Base-by-base conservation (phyloP, 92 coral and sea anemone species). In the Epizoanthus ramosus region DNA sequence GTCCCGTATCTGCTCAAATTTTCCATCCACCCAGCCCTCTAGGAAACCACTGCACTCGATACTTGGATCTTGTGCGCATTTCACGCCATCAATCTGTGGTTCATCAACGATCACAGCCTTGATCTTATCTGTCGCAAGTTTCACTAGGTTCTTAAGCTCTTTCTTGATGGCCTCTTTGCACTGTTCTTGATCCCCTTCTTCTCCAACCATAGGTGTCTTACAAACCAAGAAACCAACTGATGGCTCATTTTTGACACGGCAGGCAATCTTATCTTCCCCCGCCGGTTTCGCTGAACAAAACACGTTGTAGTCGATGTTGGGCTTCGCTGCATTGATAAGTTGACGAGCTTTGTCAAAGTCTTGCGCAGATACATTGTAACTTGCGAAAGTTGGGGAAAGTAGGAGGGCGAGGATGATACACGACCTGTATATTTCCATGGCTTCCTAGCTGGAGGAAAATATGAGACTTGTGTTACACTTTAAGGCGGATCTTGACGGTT, bases 151-250 rank as follows among this genome's bases (percentile, higher is more conserved):
- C 21, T 39, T 3, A 35, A 88, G 21, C 79, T 88, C 91, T 10
- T 14, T 53, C 47, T 59, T 39, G 18, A 88, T 83, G 18, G 70
- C 72, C 24, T 13, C 54, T 14, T 47, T 67, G 45, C 91, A 88
- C 19, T 13, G 57, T 22, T 13, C 21, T 28, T 15, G 10, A 6
- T 25, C 79, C 35, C 74, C 85, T 63, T 39, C 75, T 21, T 41
- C 79, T 16, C 21, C 83, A 6, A 75, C 4, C 47, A 37, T n/a
- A 54, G 80, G 31, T 25, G 35, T 65, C 43, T 84, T 83, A 87
- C 91, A 88, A 77, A 88, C 91, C 80, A 88, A 28, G 57, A 88
- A 84, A 41, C 85, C 91, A 83, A 88, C 87, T 7, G 88, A 13
- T 28, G 81, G 76, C 37, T 69, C 88, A 57, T 45, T 79, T 66